Base-by-base conservation (phyloP, 1,140 invertebrate genomes). In the Habropoda laboriosa region DNA sequence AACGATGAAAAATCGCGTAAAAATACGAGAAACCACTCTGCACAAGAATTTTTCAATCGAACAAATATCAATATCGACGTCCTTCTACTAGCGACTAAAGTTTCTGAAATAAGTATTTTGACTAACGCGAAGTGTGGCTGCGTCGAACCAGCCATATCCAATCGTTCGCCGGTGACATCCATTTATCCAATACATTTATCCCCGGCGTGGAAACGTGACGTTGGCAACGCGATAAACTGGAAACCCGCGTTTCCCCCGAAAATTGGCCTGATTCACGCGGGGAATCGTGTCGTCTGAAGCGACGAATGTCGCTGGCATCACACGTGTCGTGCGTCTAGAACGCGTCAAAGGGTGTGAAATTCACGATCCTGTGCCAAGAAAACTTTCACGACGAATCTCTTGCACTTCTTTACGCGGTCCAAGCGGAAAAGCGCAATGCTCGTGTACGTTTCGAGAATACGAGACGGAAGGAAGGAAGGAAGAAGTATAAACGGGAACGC, bases 291-390 rank as follows among this genome's bases (percentile, higher is more conserved):
- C 40, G 53, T 66, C 60, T 77, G 13, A 12, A 68, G 8, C n/a
- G 30, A 53, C n/a, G 67, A 30, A 38, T 51, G 57, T 24, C 24
- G 35, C 13, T 63, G 35, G n/a, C 38, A 79, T 4, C 61, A 24
- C 61, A n/a, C 16, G 40, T 47, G n/a, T 67, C 35, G 18, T 53
- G 5, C 42, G n/a, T 35, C 32, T 49, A 38, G 30, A 24, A 40
- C 47, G 61, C 24, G 53, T 70, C 66, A 38, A 70, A 60, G 35
- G 32, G n/a, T 13, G 55, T 30, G 45, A 70, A 42, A 79, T 72
- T 55, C 24, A 35, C n/a, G 27, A 51, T 63, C 45, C 18, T 75
- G 21, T 30, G 35, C 24, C 24, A 55, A 42, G 35, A 2, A 7
- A 51, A 61, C 49, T 68, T 55, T 18, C 7, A 5, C 4, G 18